A percentile compares a stretch with the other conserved stretches of the same genome.
Evolutionary conservation across 2,113 vertebrate species (phyloP).

Genomic region (Crotalus helleri): DNA sequence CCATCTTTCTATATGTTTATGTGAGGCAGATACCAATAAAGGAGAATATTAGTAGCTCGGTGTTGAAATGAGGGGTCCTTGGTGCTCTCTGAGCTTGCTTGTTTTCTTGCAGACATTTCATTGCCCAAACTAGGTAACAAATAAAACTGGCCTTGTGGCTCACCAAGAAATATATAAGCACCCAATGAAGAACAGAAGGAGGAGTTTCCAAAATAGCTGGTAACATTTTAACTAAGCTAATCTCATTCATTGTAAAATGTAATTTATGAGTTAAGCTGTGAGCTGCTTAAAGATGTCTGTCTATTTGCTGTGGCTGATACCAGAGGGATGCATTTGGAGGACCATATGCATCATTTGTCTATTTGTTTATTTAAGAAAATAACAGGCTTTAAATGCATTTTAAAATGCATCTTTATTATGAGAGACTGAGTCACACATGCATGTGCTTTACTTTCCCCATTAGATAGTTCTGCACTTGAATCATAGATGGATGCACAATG

Average conservation of each 20-base stretch:
- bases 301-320: neutral
- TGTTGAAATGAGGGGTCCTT: neutral
- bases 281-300: neutral
- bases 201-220: slow-evolving; percentile 46
- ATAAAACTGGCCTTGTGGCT: neutral
- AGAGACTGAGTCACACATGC: neutral
- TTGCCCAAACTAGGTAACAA: neutral
- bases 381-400: neutral
- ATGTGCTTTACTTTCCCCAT: neutral
- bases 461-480: neutral
- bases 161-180: neutral
- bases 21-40: neutral
- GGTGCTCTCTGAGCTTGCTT: neutral
- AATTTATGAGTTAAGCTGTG: slow-evolving; percentile 41
- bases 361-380: neutral
- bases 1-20: neutral
- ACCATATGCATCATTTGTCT: neutral
- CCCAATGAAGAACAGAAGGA: fast-evolving
- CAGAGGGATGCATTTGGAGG: neutral
- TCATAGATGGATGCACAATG: neutral
- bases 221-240: slow-evolving; percentile 56
- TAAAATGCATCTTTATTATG: neutral
- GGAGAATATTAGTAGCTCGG: neutral
- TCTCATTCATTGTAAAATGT: slow-evolving; percentile 49
- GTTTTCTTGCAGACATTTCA: neutral